Conservation (phyloP, 2,888 invertebrate species). For the Tetramorium bicarinatum region DNA sequence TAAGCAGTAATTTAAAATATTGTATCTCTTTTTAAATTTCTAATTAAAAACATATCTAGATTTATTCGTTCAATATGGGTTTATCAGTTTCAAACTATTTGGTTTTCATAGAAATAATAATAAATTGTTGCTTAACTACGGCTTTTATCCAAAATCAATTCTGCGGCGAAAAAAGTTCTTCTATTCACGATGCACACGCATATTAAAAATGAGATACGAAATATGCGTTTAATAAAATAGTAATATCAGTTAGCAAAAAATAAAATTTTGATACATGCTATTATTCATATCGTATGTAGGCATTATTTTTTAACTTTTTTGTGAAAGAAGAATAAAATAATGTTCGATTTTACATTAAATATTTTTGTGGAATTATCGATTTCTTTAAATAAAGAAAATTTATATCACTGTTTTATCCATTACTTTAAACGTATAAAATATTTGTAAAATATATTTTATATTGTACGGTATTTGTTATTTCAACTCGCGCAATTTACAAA, state of each 20-base stretch:
- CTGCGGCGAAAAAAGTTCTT: background rate
- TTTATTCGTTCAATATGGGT: constrained; percentile 11
- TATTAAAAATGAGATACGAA: constrained; percentile 4
- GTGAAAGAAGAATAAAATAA: background rate
- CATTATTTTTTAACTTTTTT: background rate
- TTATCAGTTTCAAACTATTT: constrained; percentile 10
- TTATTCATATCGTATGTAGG: background rate
- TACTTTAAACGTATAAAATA: background rate
- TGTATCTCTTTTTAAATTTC: background rate
- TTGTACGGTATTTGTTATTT: background rate
- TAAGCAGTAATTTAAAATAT: background rate
- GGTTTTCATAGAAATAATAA: background rate
- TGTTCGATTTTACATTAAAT: background rate
- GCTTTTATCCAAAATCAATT: constrained; percentile 38
- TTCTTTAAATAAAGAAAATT: constrained; percentile 3
- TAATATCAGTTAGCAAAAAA: background rate
- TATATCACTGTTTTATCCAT: background rate
- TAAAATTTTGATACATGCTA: constrained; percentile 13
- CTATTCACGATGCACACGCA: background rate
- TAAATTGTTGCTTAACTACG: constrained; percentile 24
- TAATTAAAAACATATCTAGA: constrained; percentile 14
- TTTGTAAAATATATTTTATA: constrained; percentile 13
- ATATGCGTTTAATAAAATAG: background rate
- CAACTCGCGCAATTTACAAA: background rate
- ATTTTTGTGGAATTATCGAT: background rate